Evolutionary conservation across 1,140 invertebrate genomes (phyloP).

Genomic region (Magallana gigas): DNA sequence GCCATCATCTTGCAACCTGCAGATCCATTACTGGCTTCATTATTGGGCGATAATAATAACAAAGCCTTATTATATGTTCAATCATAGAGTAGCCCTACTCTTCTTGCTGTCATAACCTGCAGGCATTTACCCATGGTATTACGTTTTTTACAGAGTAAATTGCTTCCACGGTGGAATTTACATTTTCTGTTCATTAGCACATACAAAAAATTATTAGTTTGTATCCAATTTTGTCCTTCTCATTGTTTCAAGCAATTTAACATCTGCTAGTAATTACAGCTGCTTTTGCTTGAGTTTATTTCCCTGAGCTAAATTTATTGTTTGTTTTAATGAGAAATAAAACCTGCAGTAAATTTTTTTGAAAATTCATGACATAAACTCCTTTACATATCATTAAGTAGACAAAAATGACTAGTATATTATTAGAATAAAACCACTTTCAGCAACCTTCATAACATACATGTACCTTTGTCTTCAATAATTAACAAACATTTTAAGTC

Average conservation of each 20-base stretch:
- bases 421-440: no score
- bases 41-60: constrained; percentile 31
- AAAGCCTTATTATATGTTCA: constrained; percentile 7
- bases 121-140: background rate
- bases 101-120: background rate
- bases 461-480: no score
- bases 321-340: no score
- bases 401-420: no score
- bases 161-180: background rate
- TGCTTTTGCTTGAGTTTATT: no score
- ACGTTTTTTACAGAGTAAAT: background rate
- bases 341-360: no score
- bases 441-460: no score
- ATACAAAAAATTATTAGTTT: background rate
- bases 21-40: background rate
- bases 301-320: no score
- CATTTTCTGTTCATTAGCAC: background rate
- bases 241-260: background rate
- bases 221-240: background rate
- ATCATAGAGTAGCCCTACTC: background rate
- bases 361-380: no score
- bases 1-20: background rate
- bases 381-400: no score
- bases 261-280: no score
- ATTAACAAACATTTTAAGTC: no score